phyloP scores from a whole-genome alignment of 2,113 vertebrate genomes.

The Triplophysa rosa region DNA sequence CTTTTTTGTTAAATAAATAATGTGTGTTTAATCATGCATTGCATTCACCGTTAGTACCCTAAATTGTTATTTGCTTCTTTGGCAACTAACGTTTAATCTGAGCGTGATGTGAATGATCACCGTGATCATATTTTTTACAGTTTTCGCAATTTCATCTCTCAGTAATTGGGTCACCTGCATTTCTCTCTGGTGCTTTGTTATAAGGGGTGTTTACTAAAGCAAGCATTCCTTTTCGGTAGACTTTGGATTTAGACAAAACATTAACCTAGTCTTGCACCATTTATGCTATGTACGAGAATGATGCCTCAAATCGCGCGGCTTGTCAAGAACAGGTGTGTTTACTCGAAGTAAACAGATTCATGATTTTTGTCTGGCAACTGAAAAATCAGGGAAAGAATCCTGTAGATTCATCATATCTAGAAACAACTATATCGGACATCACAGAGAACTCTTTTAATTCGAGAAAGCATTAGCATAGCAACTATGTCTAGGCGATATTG shows the following conservation, averaged over 20 bases:
- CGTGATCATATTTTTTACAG: neutral
- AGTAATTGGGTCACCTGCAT: neutral
- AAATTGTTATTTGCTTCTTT: neutral
- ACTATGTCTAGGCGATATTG: too few species aligned
- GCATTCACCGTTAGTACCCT: neutral
- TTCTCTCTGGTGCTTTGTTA: conserved; percentile 9
- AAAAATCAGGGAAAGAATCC: too few species aligned
- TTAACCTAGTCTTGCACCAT: too few species aligned
- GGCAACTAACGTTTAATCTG: neutral
- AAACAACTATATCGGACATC: too few species aligned
- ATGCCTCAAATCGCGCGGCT: too few species aligned
- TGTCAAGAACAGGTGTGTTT: too few species aligned
- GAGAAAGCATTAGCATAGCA: neutral
- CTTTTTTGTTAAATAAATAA: conserved; percentile 18
- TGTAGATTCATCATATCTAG: too few species aligned
- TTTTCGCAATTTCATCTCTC: neutral
- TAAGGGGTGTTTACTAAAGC: neutral
- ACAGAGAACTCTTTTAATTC: too few species aligned
- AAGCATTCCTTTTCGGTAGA: neutral
- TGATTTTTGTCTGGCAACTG: too few species aligned
- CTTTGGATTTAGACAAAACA: too few species aligned
- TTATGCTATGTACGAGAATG: too few species aligned
- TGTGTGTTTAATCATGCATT: neutral
- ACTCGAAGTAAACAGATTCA: too few species aligned
- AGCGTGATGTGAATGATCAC: neutral